These are phyloP conservation scores for Bubalus kerabau DNA, from an alignment of 2,113 vertebrate species.

Conservation along the genomic window DNA sequence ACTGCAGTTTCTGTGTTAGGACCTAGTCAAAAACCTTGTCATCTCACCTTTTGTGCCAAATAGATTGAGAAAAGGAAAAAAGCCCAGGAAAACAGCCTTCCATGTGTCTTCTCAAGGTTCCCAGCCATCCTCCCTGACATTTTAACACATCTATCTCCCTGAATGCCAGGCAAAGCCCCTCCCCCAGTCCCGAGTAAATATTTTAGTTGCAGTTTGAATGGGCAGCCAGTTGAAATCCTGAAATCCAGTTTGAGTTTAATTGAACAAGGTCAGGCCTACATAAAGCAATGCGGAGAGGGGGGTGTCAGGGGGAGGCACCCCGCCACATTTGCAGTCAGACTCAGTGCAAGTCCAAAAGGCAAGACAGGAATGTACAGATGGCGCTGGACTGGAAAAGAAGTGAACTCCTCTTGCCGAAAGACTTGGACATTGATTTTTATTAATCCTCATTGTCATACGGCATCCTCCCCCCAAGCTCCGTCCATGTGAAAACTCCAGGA, in stretches of 20 bases:
- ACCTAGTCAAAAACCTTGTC: slow-evolving; percentile 56
- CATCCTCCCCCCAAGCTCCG: background rate
- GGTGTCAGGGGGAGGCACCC: background rate
- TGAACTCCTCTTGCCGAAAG: background rate
- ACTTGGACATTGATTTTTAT: slow-evolving; percentile 49
- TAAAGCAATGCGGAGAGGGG: background rate
- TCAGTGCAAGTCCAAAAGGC: background rate
- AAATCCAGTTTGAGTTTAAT: slow-evolving; percentile 52
- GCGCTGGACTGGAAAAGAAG: background rate
- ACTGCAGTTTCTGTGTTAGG: slow-evolving; percentile 56
- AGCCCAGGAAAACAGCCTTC: background rate
- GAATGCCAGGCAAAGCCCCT: background rate
- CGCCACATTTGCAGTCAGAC: background rate
- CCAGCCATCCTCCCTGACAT: background rate
- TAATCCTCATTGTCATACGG: slow-evolving; percentile 10
- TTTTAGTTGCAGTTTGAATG: slow-evolving; percentile 49
- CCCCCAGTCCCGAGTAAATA: slow-evolving; percentile 28
- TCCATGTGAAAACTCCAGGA: slow-evolving; percentile 26
- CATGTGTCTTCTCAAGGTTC: slow-evolving; percentile 18
- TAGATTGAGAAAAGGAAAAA: slow-evolving; percentile 14
- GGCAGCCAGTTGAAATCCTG: slow-evolving; percentile 38
- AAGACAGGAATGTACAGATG: background rate
- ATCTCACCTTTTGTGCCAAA: slow-evolving; percentile 64
- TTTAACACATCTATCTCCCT: slow-evolving; percentile 31
- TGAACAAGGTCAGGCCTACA: slow-evolving; percentile 1